Evolutionary conservation across 2,797 vertebrate genomes (phyloP).

Genomic region (Bradypodion ventrale): DNA sequence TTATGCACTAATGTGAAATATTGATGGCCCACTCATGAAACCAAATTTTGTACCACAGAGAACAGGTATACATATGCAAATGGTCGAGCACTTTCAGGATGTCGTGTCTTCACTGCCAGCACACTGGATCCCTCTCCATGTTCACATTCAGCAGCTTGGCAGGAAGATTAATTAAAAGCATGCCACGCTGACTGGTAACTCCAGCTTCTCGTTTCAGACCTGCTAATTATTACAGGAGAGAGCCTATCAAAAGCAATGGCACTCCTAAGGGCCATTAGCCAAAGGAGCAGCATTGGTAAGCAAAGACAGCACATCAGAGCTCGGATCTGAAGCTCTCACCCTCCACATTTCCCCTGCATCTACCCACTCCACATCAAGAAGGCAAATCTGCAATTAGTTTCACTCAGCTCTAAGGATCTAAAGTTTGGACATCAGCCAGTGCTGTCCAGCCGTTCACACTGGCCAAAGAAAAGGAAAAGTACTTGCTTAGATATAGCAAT

Average conservation of each 20-base stretch:
- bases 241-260: conserved; percentile 65
- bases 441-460: conserved; percentile 49
- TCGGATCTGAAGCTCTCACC: not conserved
- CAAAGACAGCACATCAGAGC: conserved; percentile 54
- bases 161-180: conserved; percentile 73
- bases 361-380: conserved; percentile 32
- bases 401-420: conserved; percentile 36
- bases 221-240: conserved; percentile 73
- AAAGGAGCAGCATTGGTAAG: conserved; percentile 54
- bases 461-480: conserved; percentile 40
- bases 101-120: not conserved
- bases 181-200: conserved; percentile 71
- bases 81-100: not conserved
- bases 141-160: conserved; percentile 45
- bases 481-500: not conserved
- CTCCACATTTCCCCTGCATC: not conserved
- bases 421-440: conserved; percentile 46
- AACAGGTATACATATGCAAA: not conserved
- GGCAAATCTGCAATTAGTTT: conserved; percentile 61
- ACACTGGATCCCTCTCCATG: not conserved
- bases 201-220: conserved; percentile 66
- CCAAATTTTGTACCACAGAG: too few relatives aligned
- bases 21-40: not conserved
- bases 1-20: not conserved
- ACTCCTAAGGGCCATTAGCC: conserved; percentile 43